Evolutionary conservation across 2,888 invertebrate genomes (phyloP), one percentile per base, ranked within the genome.

Genomic region (Nomada hirtipes): DNA sequence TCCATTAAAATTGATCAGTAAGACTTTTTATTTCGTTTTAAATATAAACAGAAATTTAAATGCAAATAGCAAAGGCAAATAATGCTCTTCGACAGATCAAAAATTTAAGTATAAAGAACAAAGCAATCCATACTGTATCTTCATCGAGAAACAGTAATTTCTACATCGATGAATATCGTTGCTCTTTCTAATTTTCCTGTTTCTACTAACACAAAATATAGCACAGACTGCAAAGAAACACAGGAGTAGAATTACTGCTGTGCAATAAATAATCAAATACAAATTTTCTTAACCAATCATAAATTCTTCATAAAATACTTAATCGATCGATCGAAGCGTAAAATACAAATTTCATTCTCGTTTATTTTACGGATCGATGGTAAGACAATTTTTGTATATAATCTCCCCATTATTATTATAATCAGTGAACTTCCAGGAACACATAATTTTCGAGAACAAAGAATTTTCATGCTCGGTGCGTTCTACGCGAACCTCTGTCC

Each of bases 401-500:
- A 20, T 3, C 23, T 53, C 18, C n/a, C 9, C 13, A 13, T 23
- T 26, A 55, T 11, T 55, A 55, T 57, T 4, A 57, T 13, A 57
- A 57, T 26, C 13, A 26, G 57, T 57, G 13, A 23, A 57, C 2
- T 23, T 10, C 20, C 26, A 13, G 1, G 4, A 3, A 13, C 53
- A 13, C 13, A 11, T 57, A 11, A 20, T 50, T 53, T 53, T 57
- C 26, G 20, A 4, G 20, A 42, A 42, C 13, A 26, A 23, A 1
- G 11, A 26, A 74, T 61, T 47, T 29, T 36, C 50, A 69, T 79
- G 20, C 60, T 57, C 53, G 50, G n/a, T 68, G 64, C 61, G 76
- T 73, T 69, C 47, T 29, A 7, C 44, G 50, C 10, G 61, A 71
- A 36, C 36, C 36, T 29, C 53, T 44, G 67, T 87, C 69, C 86